Evolutionary conservation across 2,888 invertebrate genomes (phyloP).

Genomic region (Ormyrus pomaceus): DNA sequence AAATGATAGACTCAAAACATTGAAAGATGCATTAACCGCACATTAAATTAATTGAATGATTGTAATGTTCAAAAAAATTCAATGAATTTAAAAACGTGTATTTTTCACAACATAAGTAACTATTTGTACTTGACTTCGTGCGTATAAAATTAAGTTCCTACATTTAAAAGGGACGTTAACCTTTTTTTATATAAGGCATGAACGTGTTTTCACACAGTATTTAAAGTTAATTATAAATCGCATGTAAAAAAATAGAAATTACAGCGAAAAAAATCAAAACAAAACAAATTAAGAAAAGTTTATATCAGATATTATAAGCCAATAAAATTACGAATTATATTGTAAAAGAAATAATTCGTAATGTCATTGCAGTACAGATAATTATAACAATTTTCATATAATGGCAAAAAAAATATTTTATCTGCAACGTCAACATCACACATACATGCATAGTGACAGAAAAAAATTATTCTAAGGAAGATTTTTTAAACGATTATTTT

Average conservation of each 20-base stretch:
- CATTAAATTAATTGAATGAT: constrained; percentile 19
- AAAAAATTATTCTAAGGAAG: constrained; percentile 16
- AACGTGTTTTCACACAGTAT: constrained; percentile 50
- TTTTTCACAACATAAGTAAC: constrained; percentile 19
- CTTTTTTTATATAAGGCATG: constrained; percentile 40
- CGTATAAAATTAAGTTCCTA: constrained; percentile 48
- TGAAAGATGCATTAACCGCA: constrained; percentile 33
- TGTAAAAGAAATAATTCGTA: too few species aligned
- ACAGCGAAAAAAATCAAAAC: constrained; percentile 17
- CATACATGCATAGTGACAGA: not conserved
- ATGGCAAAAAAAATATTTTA: constrained; percentile 17
- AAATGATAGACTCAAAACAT: not conserved
- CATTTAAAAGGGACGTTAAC: constrained; percentile 33
- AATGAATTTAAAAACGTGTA: constrained; percentile 27
- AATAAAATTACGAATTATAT: too few species aligned
- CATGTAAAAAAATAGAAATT: too few species aligned
- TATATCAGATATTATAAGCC: constrained; percentile 2
- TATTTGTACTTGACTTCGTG: constrained; percentile 37
- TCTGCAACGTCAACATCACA: constrained; percentile 16
- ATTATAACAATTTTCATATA: not conserved
- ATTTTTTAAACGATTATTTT: constrained; percentile 46
- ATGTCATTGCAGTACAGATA: too few species aligned
- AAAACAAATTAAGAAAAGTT: not conserved
- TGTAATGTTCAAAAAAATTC: constrained; percentile 25
- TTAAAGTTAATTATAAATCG: not conserved